Evolutionary conservation across 2,113 vertebrate genomes (phyloP).

Genomic region (Gallinago jamesoni): DNA sequence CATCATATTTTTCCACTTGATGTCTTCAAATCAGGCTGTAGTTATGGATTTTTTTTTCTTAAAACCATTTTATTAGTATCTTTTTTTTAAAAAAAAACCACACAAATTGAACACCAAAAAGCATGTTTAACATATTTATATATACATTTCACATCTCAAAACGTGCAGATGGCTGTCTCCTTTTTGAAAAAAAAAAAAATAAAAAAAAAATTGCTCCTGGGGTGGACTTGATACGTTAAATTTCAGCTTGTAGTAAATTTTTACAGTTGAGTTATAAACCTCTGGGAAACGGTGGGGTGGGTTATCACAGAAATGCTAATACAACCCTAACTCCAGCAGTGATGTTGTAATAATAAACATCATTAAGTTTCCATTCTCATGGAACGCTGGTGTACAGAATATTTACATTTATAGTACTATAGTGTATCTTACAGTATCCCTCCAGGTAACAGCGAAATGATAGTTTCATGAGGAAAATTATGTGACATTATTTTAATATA

Average conservation of each 20-base stretch:
- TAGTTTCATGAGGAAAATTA: slow-evolving; percentile 66
- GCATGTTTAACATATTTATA: background rate
- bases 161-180: background rate
- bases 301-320: slow-evolving; percentile 65
- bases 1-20: background rate
- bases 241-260: slow-evolving; percentile 47
- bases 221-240: background rate
- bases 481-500: slow-evolving; percentile 65
- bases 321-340: slow-evolving; percentile 16
- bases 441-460: slow-evolving; percentile 63
- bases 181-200: background rate
- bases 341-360: slow-evolving; percentile 62
- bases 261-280: slow-evolving; percentile 44
- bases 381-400: slow-evolving; percentile 56
- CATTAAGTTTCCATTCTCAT: slow-evolving; percentile 63
- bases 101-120: background rate
- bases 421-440: slow-evolving; percentile 54
- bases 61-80: background rate
- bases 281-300: slow-evolving; percentile 24
- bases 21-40: background rate
- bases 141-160: background rate
- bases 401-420: slow-evolving; percentile 71
- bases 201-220: background rate
- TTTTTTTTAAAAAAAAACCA: background rate
- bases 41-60: background rate